Base-by-base conservation (phyloP, 2,888 invertebrate genomes). In the Terebella lapidaria region DNA sequence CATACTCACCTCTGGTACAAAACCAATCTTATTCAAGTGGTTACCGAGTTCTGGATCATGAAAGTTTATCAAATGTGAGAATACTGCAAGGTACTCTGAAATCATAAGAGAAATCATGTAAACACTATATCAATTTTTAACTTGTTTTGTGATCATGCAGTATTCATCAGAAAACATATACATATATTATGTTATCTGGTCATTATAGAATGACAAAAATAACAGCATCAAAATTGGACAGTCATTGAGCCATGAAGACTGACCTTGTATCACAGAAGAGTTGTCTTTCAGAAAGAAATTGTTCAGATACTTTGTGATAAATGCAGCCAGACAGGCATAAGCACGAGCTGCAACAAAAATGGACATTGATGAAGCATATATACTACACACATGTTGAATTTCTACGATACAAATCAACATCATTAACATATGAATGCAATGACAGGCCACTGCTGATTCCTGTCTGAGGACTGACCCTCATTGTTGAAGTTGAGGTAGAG, bases 271-370 rank as follows among this genome's bases (percentile, higher is more conserved):
- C 0, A 97, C 89, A 0, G 89, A 87, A 27, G 95, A 93, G 81
- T 99, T 99, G 82, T 99, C 97, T 76, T 93, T 94, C 35, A 96
- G 83, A 81, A 99, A 99, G 82, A 99, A 97, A 80, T 94, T 92
- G 82, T 95, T 90, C 18, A 97, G 86, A 83, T 95, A 99, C 78
- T 94, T 94, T 0, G 94, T 92, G 65, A 99, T 93, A 79, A 99
- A 99, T 5, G 89, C 88, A 27, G 91, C 89, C n/a, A 99, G 84
- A 77, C 96, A 96, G 27, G 94, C 89, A 81, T 91, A 97, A 0
- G 97, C 97, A 68, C 92, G 86, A 27, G 95, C 95, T 94, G 82
- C 61, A 86, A 85, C 20, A 24, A 5, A 42, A 25, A 25, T n/a
- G n/a, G 5, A 10, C 5, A 49, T n/a, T n/a, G n/a, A n/a, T n/a